Base-by-base conservation (phyloP, 2,888 invertebrate species). In the Agrilus biguttatus region DNA sequence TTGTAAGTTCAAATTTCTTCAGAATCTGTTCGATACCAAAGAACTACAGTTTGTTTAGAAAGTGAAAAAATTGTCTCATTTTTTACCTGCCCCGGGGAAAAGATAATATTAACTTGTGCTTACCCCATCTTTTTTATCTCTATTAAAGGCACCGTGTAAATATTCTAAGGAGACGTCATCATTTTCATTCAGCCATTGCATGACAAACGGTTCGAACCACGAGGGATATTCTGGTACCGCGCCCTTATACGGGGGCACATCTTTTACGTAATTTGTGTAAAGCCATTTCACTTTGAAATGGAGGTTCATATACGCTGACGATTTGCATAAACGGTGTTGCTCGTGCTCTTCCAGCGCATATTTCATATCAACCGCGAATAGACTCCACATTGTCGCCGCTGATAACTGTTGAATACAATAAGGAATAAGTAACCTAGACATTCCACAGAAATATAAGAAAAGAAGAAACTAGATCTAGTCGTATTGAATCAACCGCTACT, bases 171-270 rank as follows among this genome's bases (percentile, higher is more conserved):
- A 97, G 1, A 98, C 96, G 56, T 97, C 97, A 62, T 99, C 98
- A 64, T 99, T 99, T 66, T 98, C 98, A 61, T 97, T 97, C 35
- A 99, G 76, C 98, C 98, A 99, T 66, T 97, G 97, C 97, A 99
- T 98, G 36, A 99, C 98, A 68, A 98, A 99, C n/a, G 97, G 96
- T 66, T 97, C 97, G 66, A 99, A 99, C 97, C 97, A 99, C 57
- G 92, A 90, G 1, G 98, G 97, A 67, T 98, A 98, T 65, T 98
- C 97, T 7, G 98, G 97, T 47, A 98, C 93, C 36, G 90, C 85
- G 45, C 89, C 90, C 63, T 95, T 95, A 66, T 93, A 93, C 21
- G 93, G 92, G 41, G 96, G 95, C 51, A 97, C 91, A 61, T 97
- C 95, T 65, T 88, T 87, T 36, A 98, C 93, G 69, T 97, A 98